Percentiles rank a stretch among this genome's conserved stretches.
Conservation (phyloP, 2,888 invertebrate species). For the Smittia sp. region DNA sequence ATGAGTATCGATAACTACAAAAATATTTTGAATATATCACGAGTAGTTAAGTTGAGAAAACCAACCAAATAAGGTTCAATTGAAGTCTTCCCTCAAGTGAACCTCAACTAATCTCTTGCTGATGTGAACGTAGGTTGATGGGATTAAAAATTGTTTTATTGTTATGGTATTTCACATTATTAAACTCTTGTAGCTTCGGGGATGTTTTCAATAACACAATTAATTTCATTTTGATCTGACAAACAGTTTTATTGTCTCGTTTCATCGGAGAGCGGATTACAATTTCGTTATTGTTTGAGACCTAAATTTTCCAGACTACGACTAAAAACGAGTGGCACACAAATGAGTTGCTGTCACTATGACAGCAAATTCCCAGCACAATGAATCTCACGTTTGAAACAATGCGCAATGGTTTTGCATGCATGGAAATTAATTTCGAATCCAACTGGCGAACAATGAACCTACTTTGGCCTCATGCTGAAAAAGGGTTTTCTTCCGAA, state of each 20-base stretch:
- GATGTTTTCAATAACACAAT: conserved; percentile 21
- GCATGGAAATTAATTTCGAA: conserved; percentile 7
- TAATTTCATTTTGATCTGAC: not conserved
- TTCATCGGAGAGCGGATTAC: not conserved
- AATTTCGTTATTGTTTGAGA: not conserved
- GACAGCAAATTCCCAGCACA: not conserved
- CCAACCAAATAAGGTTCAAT: too few species aligned
- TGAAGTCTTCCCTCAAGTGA: too few species aligned
- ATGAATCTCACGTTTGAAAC: not conserved
- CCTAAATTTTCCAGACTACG: not conserved
- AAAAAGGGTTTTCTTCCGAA: not conserved
- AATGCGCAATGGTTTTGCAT: not conserved
- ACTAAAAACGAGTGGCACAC: not conserved
- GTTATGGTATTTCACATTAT: not conserved
- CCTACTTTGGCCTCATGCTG: not conserved
- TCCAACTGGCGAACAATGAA: not conserved
- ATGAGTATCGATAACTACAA: too few species aligned
- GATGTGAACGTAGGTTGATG: conserved; percentile 8
- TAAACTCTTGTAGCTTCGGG: conserved; percentile 8
- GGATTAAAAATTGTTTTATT: conserved; percentile 18
- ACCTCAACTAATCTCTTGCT: too few species aligned
- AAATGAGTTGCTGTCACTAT: not conserved
- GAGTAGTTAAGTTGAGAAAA: too few species aligned
- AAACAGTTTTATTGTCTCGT: not conserved
- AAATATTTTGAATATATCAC: too few species aligned